A percentile compares a stretch with the other conserved stretches of the same genome.
Conservation (phyloP, 2,888 invertebrate genomes). For the Eumerus sabulonum region DNA sequence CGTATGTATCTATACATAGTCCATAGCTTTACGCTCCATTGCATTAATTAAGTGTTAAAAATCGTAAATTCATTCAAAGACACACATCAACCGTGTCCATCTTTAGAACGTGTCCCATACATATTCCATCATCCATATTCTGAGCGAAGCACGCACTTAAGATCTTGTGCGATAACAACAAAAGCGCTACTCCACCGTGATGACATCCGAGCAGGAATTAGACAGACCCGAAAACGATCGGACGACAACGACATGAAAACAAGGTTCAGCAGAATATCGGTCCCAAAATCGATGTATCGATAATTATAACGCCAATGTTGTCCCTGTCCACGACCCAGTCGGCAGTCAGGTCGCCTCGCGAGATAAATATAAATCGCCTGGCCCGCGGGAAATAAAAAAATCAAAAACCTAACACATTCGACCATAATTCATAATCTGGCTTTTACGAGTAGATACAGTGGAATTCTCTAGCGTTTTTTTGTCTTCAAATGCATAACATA, state of each 20-base stretch:
- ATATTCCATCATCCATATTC: constrained; percentile 28
- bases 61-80: constrained; percentile 33
- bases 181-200: neutral
- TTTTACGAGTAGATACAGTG: constrained; percentile 27
- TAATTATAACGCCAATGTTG: no score
- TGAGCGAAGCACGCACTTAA: constrained; percentile 25
- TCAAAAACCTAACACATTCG: constrained; percentile 16
- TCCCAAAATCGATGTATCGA: no score
- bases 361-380: constrained; percentile 47
- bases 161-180: constrained; percentile 32
- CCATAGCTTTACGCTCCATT: constrained; percentile 23
- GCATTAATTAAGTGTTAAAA: constrained; percentile 58
- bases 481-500: constrained; percentile 7
- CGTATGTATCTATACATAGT: no score
- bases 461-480: constrained; percentile 20
- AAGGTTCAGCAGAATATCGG: constrained; percentile 10
- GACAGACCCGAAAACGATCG: constrained; percentile 4
- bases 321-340: no score
- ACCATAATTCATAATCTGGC: constrained; percentile 49
- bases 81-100: constrained; percentile 21
- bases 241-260: constrained; percentile 33
- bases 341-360: constrained; percentile 17
- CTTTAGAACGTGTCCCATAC: constrained; percentile 33
- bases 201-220: neutral
- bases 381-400: constrained; percentile 6